phyloP scores from a whole-genome alignment of 2,888 invertebrate species.

The Idaea straminata region DNA sequence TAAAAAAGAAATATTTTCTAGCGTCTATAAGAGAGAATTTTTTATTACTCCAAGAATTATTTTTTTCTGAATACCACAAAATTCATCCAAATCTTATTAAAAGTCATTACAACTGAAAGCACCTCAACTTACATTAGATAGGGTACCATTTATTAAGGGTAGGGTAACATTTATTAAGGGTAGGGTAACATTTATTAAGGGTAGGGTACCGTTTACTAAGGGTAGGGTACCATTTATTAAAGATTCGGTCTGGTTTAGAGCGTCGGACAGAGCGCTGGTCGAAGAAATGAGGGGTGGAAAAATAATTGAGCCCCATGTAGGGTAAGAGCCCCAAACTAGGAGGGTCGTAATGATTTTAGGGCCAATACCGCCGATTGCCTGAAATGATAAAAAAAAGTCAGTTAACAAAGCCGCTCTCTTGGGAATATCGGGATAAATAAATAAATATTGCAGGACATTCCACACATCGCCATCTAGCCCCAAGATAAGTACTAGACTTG shows the following conservation, averaged over 20 bases:
- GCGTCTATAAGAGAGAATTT: too few relatives aligned
- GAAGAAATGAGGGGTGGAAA: conserved; percentile 57
- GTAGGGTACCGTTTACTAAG: conserved; percentile 34
- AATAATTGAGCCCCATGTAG: conserved; percentile 86
- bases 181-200: conserved; percentile 23
- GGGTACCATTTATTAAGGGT: conserved; percentile 20
- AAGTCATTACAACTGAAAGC: conserved; percentile 25
- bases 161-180: conserved; percentile 44
- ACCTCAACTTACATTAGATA: conserved; percentile 33
- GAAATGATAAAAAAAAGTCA: conserved; percentile 27
- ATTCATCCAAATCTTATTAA: too few relatives aligned
- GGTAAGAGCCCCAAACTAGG: conserved; percentile 85
- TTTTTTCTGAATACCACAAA: too few relatives aligned
- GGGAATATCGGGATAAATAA: too few relatives aligned
- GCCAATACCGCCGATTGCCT: conserved; percentile 88
- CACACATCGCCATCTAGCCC: too few relatives aligned
- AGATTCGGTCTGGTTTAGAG: conserved; percentile 21
- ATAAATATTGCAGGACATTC: too few relatives aligned
- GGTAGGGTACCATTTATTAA: conserved; percentile 31
- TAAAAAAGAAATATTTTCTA: too few relatives aligned
- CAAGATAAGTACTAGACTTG: too few relatives aligned
- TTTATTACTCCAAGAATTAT: too few relatives aligned
- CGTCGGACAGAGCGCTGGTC: not conserved
- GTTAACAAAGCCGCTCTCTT: not conserved
- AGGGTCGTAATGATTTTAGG: conserved; percentile 88